Evolutionary conservation across 2,113 vertebrate species (phyloP), one percentile per base, ranked within the genome.

Genomic region (Amazona vittata): DNA sequence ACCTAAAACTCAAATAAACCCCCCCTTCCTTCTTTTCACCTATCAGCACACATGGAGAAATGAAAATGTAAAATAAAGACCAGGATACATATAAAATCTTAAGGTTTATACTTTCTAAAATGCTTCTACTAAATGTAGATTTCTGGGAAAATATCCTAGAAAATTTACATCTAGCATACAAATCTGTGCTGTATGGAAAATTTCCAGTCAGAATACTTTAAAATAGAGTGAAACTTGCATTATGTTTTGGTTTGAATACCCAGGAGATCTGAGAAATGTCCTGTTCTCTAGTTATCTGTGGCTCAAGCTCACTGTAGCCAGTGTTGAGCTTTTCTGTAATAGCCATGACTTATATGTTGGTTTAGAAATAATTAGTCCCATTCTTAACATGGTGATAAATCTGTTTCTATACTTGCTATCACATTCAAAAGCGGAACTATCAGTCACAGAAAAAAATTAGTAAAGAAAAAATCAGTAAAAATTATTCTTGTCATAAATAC

Each of bases 61-160:
- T 43, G 7, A 86, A 87, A 75, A 77, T 53, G 24, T 73, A 29
- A 82, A 37, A 46, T 49, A 78, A 86, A 83, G 75, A 89, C 49
- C 22, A 83, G 90, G 74, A 93, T 81, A 84, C 60, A 80, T 52
- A 87, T 47, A 96, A 97, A 97, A 97, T 94, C 73, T 90, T 95
- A 83, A 25, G 69, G 55, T 97, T 98, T 92, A 68, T 21, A 82
- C 91, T 93, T 94, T 57, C 44, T 86, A 93, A 97, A 97, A 86
- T 90, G 71, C 59, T 93, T 98, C 95, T 85, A 97, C 83, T 98
- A 98, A 97, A 98, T 98, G 97, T 87, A 98, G 97, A 97, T 98
- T 97, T 97, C 87, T 94, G 62, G 83, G 69, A 96, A 97, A 97
- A 94, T 37, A 75, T 75, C 85, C 71, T 37, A 90, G 91, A 96